Conservation (phyloP, 2,113 vertebrate genomes). For the Euleptes europaea region DNA sequence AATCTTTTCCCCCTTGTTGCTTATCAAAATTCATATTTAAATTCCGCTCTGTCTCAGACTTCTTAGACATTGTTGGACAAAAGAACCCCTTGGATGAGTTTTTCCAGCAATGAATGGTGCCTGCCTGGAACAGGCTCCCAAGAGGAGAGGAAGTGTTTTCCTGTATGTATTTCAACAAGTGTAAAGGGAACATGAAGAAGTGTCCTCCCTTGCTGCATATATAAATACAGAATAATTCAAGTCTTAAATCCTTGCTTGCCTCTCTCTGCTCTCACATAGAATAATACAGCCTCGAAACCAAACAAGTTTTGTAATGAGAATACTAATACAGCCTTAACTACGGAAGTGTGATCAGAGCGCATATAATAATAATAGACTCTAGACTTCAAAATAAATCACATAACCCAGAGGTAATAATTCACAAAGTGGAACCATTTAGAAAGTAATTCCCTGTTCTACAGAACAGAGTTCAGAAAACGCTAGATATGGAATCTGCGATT, state of each 20-base stretch:
- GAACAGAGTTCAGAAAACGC: not conserved
- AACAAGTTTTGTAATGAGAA: conserved; percentile 23
- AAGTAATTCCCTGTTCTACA: conserved; percentile 20
- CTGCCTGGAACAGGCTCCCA: not conserved
- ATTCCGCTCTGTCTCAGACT: not conserved
- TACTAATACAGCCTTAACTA: not conserved
- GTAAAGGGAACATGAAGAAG: accelerated
- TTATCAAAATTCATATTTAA: not conserved
- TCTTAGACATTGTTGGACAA: not conserved
- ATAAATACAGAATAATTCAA: not conserved
- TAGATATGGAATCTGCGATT: conserved; percentile 35
- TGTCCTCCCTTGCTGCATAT: not conserved
- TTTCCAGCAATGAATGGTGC: not conserved
- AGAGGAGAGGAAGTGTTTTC: accelerated
- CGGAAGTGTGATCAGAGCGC: not conserved
- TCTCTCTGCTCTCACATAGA: not conserved
- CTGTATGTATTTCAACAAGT: not conserved
- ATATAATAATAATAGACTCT: conserved; percentile 11
- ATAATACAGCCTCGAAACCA: not conserved
- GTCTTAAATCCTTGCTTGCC: not conserved
- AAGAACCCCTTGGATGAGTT: accelerated
- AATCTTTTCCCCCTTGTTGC: not conserved
- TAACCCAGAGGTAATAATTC: conserved; percentile 12
- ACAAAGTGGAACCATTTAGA: not conserved
- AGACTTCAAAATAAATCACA: not conserved